These are phyloP conservation scores for Macropodus opercularis DNA, from an alignment of 2,797 vertebrate species.

Conservation along the genomic window DNA sequence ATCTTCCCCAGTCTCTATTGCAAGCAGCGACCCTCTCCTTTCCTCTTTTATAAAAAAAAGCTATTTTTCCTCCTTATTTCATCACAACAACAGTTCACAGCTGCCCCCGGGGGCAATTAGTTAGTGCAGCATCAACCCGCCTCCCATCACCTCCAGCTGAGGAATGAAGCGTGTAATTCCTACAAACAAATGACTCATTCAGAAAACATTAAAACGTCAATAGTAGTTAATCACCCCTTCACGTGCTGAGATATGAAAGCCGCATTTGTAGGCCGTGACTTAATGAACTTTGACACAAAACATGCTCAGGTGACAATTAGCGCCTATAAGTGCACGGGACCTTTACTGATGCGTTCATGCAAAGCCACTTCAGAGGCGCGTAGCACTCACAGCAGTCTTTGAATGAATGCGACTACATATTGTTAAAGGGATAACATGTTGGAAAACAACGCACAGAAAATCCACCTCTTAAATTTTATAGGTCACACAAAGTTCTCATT, in stretches of 20 bases:
- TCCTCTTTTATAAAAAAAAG: constrained; percentile 13
- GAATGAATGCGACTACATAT: too few species aligned
- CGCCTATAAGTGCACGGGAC: constrained; percentile 16
- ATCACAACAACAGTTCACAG: constrained; percentile 47
- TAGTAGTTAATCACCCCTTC: constrained; percentile 55
- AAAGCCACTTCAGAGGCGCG: neutral
- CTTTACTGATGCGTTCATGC: neutral
- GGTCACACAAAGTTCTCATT: too few species aligned
- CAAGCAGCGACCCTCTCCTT: too few species aligned
- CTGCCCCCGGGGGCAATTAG: constrained; percentile 66
- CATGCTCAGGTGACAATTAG: constrained; percentile 45
- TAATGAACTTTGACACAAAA: constrained; percentile 39
- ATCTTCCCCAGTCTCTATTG: neutral
- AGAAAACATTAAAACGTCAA: constrained; percentile 64
- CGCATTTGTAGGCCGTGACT: constrained; percentile 35
- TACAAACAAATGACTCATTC: constrained; percentile 68
- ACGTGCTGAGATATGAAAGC: constrained; percentile 39
- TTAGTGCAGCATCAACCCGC: constrained; percentile 55
- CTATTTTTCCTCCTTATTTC: neutral
- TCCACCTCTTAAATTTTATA: neutral
- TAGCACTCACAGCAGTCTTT: too few species aligned
- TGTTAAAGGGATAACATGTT: too few species aligned
- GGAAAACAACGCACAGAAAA: neutral
- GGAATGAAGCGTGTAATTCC: constrained; percentile 71
- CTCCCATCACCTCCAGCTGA: constrained; percentile 56